Conservation (phyloP, 1,140 invertebrate species). For the Lineus longissimus region DNA sequence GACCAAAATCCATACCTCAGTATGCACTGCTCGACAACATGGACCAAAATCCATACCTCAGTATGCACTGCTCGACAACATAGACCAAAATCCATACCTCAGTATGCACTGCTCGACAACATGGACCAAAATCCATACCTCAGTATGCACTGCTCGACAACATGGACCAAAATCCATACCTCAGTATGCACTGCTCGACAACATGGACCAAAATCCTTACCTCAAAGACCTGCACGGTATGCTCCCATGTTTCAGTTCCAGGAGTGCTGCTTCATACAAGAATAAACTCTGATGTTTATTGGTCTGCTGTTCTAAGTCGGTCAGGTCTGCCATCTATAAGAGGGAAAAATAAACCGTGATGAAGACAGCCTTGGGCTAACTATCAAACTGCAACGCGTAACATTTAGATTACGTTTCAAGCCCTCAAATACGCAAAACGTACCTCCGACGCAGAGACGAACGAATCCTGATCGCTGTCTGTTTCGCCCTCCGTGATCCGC, state of each 20-base stretch:
- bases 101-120: too few species aligned
- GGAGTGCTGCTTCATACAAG: slow-evolving; percentile 75
- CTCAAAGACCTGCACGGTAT: slow-evolving; percentile 70
- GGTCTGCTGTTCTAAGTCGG: slow-evolving; percentile 64
- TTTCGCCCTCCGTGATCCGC: slow-evolving; percentile 38
- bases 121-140: too few species aligned
- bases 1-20: too few species aligned
- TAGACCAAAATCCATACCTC: too few species aligned
- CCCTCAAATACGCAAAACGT: too few species aligned
- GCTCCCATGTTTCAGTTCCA: slow-evolving; percentile 69
- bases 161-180: neutral
- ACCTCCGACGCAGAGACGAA: slow-evolving; percentile 87
- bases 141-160: neutral
- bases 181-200: neutral
- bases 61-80: too few species aligned
- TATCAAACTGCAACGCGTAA: too few species aligned
- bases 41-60: too few species aligned
- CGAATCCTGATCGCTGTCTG: slow-evolving; percentile 64
- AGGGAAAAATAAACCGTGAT: neutral
- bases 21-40: too few species aligned
- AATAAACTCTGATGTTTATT: slow-evolving; percentile 60
- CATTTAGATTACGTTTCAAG: too few species aligned
- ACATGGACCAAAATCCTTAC: slow-evolving; percentile 20
- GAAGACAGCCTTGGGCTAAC: too few species aligned
- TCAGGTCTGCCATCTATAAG: slow-evolving; percentile 78